phyloP scores from a whole-genome alignment of 2,888 invertebrate species.

The Zootermopsis nevadensis region DNA sequence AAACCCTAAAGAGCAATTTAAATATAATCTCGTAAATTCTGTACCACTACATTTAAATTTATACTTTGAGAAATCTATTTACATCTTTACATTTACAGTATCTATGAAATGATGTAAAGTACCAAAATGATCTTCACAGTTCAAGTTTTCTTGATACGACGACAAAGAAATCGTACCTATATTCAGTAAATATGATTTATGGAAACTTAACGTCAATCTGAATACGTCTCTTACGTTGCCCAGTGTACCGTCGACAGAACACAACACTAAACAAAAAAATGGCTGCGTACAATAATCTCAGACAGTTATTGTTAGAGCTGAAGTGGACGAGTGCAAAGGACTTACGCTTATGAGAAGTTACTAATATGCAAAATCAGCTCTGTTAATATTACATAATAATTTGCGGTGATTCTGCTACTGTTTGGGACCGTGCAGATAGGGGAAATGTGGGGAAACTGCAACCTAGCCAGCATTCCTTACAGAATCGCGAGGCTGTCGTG shows the following conservation, averaged over 20 bases:
- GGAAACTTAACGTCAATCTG: not conserved
- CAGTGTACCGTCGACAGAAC: not conserved
- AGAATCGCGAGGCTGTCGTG: too few relatives aligned
- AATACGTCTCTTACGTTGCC: not conserved
- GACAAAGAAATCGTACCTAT: not conserved
- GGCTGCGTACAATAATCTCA: not conserved
- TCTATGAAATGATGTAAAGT: constrained; percentile 5
- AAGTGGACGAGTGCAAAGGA: not conserved
- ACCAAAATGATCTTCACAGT: not conserved
- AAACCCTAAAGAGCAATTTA: not conserved
- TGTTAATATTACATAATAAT: not conserved
- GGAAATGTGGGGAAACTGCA: too few relatives aligned
- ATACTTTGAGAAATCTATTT: constrained; percentile 31
- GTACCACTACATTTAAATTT: not conserved
- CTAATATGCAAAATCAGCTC: too few relatives aligned
- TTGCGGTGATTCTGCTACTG: too few relatives aligned
- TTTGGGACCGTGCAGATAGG: too few relatives aligned
- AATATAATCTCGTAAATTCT: constrained; percentile 30
- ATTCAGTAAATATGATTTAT: not conserved
- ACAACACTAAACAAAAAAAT: not conserved
- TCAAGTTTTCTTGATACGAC: not conserved
- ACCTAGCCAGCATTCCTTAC: too few relatives aligned
- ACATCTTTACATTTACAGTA: constrained; percentile 32
- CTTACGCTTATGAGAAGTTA: not conserved
- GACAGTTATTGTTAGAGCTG: not conserved